Evolutionary conservation across 2,888 invertebrate genomes (phyloP).

Genomic region (Macaria notata): DNA sequence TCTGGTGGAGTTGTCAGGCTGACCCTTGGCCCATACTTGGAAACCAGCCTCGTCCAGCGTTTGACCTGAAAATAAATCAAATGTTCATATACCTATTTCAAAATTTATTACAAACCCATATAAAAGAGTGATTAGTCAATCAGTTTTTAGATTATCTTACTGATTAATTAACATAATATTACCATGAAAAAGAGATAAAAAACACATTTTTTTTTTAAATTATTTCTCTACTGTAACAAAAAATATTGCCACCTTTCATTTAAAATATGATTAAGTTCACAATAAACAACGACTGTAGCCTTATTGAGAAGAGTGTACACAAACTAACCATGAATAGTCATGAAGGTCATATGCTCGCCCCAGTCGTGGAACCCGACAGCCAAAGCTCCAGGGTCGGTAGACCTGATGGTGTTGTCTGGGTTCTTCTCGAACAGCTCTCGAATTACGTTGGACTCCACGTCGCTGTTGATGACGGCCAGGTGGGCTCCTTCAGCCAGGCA

Average conservation of each 20-base stretch:
- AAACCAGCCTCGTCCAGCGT: slow-evolving; percentile 41
- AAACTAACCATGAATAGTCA: slow-evolving; percentile 46
- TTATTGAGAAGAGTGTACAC: no score
- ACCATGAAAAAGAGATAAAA: no score
- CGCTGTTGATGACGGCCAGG: slow-evolving; percentile 1
- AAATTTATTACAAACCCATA: no score
- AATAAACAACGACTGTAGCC: no score
- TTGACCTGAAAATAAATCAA: slow-evolving; percentile 36
- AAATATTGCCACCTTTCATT: no score
- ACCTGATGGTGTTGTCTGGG: background rate
- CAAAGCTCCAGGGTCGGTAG: slow-evolving; percentile 13
- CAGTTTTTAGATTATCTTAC: background rate
- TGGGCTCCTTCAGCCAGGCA: background rate
- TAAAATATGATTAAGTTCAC: no score
- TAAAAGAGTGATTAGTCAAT: background rate
- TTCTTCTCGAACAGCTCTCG: background rate
- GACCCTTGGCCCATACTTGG: slow-evolving; percentile 35
- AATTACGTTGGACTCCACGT: background rate
- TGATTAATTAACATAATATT: no score
- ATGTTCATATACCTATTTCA: no score
- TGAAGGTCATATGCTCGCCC: slow-evolving; percentile 42
- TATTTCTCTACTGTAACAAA: no score
- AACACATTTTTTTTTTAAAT: no score
- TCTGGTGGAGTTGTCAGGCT: slow-evolving; percentile 39
- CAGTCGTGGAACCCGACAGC: slow-evolving; percentile 45